phyloP scores from a whole-genome alignment of 2,888 invertebrate genomes.

The Oscheius onirici region DNA sequence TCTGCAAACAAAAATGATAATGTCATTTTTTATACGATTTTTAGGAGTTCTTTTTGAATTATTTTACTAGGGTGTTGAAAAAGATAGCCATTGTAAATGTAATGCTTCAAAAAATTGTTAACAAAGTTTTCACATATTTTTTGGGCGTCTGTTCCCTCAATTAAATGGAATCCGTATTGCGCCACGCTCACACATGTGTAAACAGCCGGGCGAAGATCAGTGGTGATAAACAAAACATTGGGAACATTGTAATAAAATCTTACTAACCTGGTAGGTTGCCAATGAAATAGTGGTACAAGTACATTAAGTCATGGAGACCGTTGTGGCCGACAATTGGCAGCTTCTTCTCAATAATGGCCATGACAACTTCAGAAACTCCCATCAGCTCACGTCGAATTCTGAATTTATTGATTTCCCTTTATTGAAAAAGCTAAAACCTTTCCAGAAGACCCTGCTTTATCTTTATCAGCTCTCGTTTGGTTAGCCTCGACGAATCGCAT shows the following conservation, averaged over 20 bases:
- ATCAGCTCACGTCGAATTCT: slow-evolving; percentile 24
- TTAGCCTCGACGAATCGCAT: slow-evolving; percentile 19
- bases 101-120: too few species aligned
- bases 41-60: too few species aligned
- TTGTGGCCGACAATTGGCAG: slow-evolving; percentile 38
- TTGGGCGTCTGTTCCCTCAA: background rate
- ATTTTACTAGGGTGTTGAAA: too few species aligned
- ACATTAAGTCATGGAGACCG: slow-evolving; percentile 40
- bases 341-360: slow-evolving; percentile 20
- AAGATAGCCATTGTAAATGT: too few species aligned
- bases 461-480: slow-evolving; percentile 8
- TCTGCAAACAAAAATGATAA: slow-evolving; percentile 24
- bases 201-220: slow-evolving; percentile 11
- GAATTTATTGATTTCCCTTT: too few species aligned
- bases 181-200: slow-evolving; percentile 11
- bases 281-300: slow-evolving; percentile 41
- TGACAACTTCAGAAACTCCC: slow-evolving; percentile 26
- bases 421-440: background rate
- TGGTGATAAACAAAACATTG: background rate
- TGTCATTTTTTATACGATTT: too few species aligned
- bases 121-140: too few species aligned
- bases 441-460: slow-evolving; percentile 6
- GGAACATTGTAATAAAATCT: background rate
- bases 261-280: slow-evolving; percentile 38
- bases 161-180: background rate